Evolutionary conservation across 2,888 invertebrate species (phyloP).

Genomic region (Psococerastis gibbosa): DNA sequence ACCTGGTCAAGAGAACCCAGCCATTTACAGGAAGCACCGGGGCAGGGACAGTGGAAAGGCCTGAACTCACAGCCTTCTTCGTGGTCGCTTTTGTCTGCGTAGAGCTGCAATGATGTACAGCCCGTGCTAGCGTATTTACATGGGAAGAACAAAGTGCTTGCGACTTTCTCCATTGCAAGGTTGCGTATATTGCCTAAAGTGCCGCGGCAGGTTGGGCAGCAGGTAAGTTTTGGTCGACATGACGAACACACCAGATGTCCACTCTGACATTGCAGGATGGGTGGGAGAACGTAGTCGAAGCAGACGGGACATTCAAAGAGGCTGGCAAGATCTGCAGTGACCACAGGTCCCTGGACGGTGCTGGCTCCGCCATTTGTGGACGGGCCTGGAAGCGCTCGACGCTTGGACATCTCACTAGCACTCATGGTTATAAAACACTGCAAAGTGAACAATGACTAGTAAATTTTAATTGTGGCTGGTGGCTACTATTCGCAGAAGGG

Average conservation of each 20-base stretch:
- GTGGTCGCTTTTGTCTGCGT: slow-evolving; percentile 97
- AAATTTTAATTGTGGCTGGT: no score
- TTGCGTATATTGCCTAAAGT: slow-evolving; percentile 93
- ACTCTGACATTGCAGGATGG: slow-evolving; percentile 95
- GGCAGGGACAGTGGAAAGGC: slow-evolving; percentile 97
- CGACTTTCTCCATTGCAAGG: slow-evolving; percentile 98
- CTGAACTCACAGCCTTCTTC: slow-evolving; percentile 97
- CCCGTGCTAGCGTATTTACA: slow-evolving; percentile 96
- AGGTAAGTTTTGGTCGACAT: slow-evolving; percentile 89
- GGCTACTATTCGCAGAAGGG: no score
- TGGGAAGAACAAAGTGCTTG: slow-evolving; percentile 94
- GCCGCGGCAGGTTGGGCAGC: slow-evolving; percentile 96
- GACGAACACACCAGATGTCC: slow-evolving; percentile 96
- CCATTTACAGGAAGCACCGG: slow-evolving; percentile 99
- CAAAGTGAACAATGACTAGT: no score
- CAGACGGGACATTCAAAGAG: slow-evolving; percentile 94
- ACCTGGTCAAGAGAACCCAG: slow-evolving; percentile 95
- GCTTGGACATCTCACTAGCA: slow-evolving; percentile 8
- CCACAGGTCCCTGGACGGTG: no score
- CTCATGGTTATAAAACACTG: no score
- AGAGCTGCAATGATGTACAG: slow-evolving; percentile 75
- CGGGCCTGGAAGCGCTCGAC: slow-evolving; percentile 3
- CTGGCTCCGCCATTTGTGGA: not conserved
- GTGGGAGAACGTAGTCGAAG: slow-evolving; percentile 97
- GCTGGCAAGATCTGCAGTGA: slow-evolving; percentile 65